These are phyloP conservation scores for Phalanger gymnotis DNA, from an alignment of 2,797 vertebrate genomes.

Conservation along the genomic window DNA sequence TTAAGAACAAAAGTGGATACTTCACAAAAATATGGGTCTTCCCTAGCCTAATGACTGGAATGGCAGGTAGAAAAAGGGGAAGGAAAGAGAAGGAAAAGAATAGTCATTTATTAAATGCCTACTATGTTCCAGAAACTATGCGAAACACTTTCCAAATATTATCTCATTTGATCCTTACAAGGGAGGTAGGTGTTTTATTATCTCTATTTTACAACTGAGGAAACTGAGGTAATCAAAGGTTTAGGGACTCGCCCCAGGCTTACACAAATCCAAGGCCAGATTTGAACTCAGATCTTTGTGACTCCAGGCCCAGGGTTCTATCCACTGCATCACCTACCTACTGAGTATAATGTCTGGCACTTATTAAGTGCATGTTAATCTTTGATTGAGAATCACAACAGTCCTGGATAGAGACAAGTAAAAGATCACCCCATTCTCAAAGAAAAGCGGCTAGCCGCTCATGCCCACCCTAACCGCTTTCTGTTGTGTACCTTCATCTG, in stretches of 20 bases:
- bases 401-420: not conserved
- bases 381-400: not conserved
- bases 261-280: not conserved
- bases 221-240: not conserved
- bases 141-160: not conserved
- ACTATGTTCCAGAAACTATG: not conserved
- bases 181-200: not conserved
- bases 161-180: not conserved
- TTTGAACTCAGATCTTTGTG: not conserved
- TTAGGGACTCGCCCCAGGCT: not conserved
- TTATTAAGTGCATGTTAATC: not conserved
- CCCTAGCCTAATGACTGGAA: constrained; percentile 65
- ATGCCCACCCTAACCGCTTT: not conserved
- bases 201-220: not conserved
- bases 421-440: not conserved
- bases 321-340: not conserved
- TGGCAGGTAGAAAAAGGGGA: constrained; percentile 17
- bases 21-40: constrained; percentile 51
- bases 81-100: not conserved
- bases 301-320: not conserved
- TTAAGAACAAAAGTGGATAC: constrained; percentile 71
- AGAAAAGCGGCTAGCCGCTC: not conserved
- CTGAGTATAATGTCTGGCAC: not conserved
- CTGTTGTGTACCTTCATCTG: not conserved
- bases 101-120: constrained; percentile 15